Percentiles rank a stretch among this genome's conserved stretches.
phyloP scores from a whole-genome alignment of 2,888 invertebrate genomes.

The Drosophila pseudotakahashii region DNA sequence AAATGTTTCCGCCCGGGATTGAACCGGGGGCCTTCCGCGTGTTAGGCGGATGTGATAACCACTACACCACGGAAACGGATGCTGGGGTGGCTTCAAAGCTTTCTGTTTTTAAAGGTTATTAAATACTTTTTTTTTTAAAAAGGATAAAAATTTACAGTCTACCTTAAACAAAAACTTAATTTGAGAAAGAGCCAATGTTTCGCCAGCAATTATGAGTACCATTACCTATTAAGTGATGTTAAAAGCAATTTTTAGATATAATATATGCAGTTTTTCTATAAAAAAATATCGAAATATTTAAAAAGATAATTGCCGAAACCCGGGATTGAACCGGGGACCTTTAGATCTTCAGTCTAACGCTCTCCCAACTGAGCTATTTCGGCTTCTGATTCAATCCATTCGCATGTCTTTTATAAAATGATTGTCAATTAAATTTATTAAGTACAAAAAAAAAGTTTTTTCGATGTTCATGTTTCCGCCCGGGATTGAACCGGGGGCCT shows the following conservation, averaged over 20 bases:
- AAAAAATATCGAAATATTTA: background rate
- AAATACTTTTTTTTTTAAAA: too few species aligned
- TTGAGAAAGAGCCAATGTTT: too few species aligned
- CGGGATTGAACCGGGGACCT: conserved; percentile 86
- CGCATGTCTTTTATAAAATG: background rate
- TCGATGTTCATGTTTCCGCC: conserved; percentile 69
- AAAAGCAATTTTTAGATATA: too few species aligned
- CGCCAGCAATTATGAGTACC: too few species aligned
- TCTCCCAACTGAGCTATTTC: conserved; percentile 93
- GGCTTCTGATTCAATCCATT: conserved; percentile 82
- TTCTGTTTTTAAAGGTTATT: too few species aligned
- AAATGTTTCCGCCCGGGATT: conserved; percentile 82
- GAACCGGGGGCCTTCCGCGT: conserved; percentile 85
- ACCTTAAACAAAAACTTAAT: too few species aligned
- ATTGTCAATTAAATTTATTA: background rate
- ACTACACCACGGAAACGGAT: conserved; percentile 84
- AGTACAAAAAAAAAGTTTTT: background rate
- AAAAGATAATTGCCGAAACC: background rate
- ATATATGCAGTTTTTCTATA: too few species aligned
- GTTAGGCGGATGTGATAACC: conserved; percentile 85
- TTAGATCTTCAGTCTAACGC: conserved; percentile 92
- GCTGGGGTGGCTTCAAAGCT: background rate
- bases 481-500: conserved; percentile 85
- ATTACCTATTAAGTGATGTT: too few species aligned
- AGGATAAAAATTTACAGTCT: too few species aligned